phyloP scores from a whole-genome alignment of 2,888 invertebrate species.

The Euzophera pinguis region DNA sequence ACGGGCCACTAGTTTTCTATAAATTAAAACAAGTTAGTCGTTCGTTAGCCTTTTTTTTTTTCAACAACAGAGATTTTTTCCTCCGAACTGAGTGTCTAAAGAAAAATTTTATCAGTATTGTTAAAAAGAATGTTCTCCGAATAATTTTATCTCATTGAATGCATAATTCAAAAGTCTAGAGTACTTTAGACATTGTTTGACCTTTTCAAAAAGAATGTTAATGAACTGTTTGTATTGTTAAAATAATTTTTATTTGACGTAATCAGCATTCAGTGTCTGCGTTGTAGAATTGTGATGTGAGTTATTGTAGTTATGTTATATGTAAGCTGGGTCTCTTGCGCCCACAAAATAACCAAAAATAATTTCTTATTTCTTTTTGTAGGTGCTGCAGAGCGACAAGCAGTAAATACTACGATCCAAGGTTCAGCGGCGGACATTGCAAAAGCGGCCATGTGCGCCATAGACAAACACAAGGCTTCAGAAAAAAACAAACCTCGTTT shows the following conservation, averaged over 20 bases:
- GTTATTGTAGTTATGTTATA: neutral
- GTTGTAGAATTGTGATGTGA: neutral
- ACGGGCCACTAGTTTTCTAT: no score
- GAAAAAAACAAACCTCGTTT: slow-evolving; percentile 77
- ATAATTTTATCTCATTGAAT: neutral
- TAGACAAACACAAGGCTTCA: slow-evolving; percentile 79
- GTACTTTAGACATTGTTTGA: neutral
- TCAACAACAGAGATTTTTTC: no score
- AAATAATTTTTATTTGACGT: neutral
- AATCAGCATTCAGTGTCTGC: neutral
- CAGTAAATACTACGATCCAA: slow-evolving; percentile 96
- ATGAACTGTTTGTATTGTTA: neutral
- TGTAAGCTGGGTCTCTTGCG: no score
- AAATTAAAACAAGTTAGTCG: no score
- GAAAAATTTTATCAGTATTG: no score
- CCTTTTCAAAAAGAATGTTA: neutral
- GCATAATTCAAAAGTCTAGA: neutral
- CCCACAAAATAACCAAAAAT: no score
- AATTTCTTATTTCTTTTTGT: slow-evolving; percentile 13
- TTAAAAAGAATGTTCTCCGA: neutral
- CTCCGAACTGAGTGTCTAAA: no score
- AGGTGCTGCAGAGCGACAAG: slow-evolving; percentile 96
- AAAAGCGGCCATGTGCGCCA: slow-evolving; percentile 92
- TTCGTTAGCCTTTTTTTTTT: no score
- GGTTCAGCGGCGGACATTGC: slow-evolving; percentile 98